phyloP scores from a whole-genome alignment of 2,797 vertebrate species.

The Tragopan temminckii region DNA sequence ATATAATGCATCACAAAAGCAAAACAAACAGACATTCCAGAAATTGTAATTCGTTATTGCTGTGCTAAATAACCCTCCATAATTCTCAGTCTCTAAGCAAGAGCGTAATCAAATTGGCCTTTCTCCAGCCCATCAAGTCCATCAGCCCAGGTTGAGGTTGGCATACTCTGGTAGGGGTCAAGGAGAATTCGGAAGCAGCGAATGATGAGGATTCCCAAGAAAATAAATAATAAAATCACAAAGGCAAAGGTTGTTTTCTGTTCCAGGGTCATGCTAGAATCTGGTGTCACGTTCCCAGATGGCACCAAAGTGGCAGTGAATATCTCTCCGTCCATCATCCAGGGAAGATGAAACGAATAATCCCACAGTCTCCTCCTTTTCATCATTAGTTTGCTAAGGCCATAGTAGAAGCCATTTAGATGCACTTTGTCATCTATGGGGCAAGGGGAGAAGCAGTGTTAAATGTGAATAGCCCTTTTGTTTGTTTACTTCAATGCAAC shows the following conservation, averaged over 20 bases:
- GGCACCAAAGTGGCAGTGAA: conserved; percentile 80
- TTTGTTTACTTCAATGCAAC: background rate
- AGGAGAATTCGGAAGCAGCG: conserved; percentile 89
- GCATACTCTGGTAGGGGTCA: conserved; percentile 88
- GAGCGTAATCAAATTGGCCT: conserved; percentile 88
- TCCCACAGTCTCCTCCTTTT: conserved; percentile 73
- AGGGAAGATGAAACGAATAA: conserved; percentile 74
- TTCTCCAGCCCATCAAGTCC: conserved; percentile 89
- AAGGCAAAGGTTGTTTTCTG: conserved; percentile 89
- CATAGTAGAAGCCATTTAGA: conserved; percentile 64
- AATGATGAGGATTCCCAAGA: conserved; percentile 88
- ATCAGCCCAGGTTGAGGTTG: conserved; percentile 88
- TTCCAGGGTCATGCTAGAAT: conserved; percentile 86
- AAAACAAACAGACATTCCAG: background rate
- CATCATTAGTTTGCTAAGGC: conserved; percentile 77
- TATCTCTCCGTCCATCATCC: conserved; percentile 85
- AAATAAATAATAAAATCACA: conserved; percentile 88
- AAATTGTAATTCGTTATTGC: background rate
- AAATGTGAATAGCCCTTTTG: background rate
- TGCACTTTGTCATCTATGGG: conserved; percentile 71
- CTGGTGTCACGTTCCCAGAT: conserved; percentile 68
- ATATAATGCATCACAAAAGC: background rate
- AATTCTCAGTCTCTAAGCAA: conserved; percentile 77
- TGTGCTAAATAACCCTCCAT: background rate
- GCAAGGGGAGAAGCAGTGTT: background rate